Percentiles rank a stretch among this genome's conserved stretches.
Evolutionary conservation across 1,140 invertebrate genomes (phyloP).

Genomic region (Zaprionus vittiger): DNA sequence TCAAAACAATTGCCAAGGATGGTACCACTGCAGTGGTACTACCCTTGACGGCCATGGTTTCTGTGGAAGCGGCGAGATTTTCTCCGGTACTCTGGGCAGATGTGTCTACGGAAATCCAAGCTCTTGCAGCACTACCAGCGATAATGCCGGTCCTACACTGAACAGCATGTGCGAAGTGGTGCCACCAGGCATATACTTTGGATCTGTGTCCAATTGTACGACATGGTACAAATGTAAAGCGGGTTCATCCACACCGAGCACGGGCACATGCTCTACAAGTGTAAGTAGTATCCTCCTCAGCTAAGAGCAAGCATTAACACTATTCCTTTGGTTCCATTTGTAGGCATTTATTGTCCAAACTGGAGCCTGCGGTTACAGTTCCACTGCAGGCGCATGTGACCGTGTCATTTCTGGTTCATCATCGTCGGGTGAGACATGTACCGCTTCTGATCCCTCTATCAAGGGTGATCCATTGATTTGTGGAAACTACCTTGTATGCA

Average conservation of each 20-base stretch:
- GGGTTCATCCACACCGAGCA: background rate
- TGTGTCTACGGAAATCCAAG: constrained; percentile 30
- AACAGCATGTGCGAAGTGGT: constrained; percentile 39
- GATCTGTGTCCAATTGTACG: constrained; percentile 14
- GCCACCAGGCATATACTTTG: constrained; percentile 45
- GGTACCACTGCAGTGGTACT: constrained; percentile 18
- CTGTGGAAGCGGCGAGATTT: constrained; percentile 11
- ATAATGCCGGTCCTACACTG: background rate
- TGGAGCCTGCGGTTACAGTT: background rate
- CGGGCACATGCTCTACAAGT: background rate
- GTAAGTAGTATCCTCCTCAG: constrained; percentile 29
- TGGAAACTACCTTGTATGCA: constrained; percentile 44
- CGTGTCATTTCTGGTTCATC: constrained; percentile 8
- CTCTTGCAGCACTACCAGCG: background rate
- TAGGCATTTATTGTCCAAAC: constrained; percentile 31
- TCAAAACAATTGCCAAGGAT: constrained; percentile 35
- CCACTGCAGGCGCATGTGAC: constrained; percentile 11
- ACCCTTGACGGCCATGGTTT: background rate
- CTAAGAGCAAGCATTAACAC: background rate
- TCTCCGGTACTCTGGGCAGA: background rate
- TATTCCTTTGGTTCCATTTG: background rate
- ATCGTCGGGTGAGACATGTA: background rate
- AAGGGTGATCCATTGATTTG: background rate
- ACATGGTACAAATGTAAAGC: constrained; percentile 41
- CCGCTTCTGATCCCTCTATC: too few species aligned